Evolutionary conservation across 1,140 invertebrate genomes (phyloP).

Genomic region (Leptopilina boulardi): DNA sequence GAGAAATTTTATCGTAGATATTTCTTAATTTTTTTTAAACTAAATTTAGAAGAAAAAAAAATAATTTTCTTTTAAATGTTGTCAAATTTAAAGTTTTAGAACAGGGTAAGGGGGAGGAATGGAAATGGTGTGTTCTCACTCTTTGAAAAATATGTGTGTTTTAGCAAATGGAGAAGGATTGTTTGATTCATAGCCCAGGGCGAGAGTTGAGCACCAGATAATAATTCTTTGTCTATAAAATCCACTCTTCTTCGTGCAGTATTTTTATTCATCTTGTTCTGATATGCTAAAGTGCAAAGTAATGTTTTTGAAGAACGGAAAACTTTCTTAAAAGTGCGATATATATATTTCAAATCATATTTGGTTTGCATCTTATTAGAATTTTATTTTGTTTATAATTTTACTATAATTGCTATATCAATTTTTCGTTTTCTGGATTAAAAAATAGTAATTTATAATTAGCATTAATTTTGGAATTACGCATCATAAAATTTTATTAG

Average conservation of each 20-base stretch:
- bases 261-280: slow-evolving; percentile 22
- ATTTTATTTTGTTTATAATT: too few species aligned
- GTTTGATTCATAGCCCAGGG: slow-evolving; percentile 6
- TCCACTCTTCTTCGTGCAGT: neutral
- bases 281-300: slow-evolving; percentile 13
- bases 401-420: too few species aligned
- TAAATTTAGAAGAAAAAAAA: too few species aligned
- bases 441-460: too few species aligned
- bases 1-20: too few species aligned
- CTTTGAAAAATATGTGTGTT: neutral
- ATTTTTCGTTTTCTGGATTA: too few species aligned
- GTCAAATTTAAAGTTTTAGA: neutral
- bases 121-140: neutral
- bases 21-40: too few species aligned
- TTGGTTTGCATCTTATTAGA: too few species aligned
- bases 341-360: neutral
- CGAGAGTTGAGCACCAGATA: slow-evolving; percentile 12
- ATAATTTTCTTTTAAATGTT: too few species aligned
- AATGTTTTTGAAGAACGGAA: neutral
- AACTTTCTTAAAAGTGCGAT: neutral
- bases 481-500: too few species aligned
- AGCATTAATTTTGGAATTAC: too few species aligned
- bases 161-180: slow-evolving; percentile 19
- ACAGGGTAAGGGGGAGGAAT: too few species aligned
- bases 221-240: slow-evolving; percentile 28